These are phyloP conservation scores for Mactra quadrangularis DNA, from an alignment of 1,140 invertebrate species.

Conservation along the genomic window DNA sequence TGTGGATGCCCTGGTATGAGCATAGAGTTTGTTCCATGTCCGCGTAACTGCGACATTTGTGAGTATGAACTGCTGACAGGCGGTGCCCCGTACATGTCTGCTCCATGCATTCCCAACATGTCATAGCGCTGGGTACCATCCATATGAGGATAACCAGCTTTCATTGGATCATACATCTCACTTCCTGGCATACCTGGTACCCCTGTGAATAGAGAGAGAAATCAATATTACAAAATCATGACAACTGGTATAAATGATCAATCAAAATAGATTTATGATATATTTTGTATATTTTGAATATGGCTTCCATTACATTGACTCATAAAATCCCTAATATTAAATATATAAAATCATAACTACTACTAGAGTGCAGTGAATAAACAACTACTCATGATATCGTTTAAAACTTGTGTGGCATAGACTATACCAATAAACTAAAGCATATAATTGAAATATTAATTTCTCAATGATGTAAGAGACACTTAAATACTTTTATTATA, in stretches of 20 bases:
- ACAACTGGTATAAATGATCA: background rate
- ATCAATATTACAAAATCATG: constrained; percentile 20
- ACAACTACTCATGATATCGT: background rate
- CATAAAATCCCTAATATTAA: no score
- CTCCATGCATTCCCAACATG: constrained; percentile 82
- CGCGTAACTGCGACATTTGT: constrained; percentile 84
- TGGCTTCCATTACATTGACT: background rate
- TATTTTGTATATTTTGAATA: background rate
- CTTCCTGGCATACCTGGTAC: constrained; percentile 82
- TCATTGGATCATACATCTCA: constrained; percentile 83
- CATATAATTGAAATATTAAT: no score
- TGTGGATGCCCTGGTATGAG: constrained; percentile 85
- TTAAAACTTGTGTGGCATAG: background rate
- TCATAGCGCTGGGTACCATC: constrained; percentile 78
- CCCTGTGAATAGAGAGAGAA: no score
- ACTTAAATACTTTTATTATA: no score
- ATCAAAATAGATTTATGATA: background rate
- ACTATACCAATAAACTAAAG: no score
- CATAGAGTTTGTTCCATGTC: constrained; percentile 85
- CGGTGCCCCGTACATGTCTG: constrained; percentile 83
- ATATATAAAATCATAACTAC: no score
- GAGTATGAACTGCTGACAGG: constrained; percentile 82
- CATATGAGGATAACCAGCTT: constrained; percentile 80
- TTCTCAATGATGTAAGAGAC: no score
- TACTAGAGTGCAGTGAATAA: no score